A percentile compares a stretch with the other conserved stretches of the same genome.
Conservation (phyloP, 2,888 invertebrate species). For the Erebia epiphron region DNA sequence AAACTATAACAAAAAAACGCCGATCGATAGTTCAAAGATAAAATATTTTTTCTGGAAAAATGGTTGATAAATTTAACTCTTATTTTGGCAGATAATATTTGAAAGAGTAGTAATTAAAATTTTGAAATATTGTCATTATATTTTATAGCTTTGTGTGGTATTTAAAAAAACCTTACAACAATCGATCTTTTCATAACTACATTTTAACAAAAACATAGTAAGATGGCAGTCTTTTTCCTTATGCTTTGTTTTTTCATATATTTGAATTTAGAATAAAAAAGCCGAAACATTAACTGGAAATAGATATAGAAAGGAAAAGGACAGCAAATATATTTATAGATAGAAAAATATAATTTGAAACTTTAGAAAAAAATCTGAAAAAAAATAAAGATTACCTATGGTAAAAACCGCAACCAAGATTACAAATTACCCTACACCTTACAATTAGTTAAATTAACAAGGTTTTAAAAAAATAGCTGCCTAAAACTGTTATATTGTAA, state of each 20-base stretch:
- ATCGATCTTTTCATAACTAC: slow-evolving; percentile 13
- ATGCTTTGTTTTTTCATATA: slow-evolving; percentile 56
- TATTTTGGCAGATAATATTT: slow-evolving; percentile 1
- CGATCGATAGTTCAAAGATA: neutral
- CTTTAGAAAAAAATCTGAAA: neutral
- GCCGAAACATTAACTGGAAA: slow-evolving; percentile 9
- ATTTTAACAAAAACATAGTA: slow-evolving; percentile 47
- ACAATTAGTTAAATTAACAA: neutral
- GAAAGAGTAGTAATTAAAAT: too few relatives aligned
- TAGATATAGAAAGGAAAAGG: slow-evolving; percentile 50
- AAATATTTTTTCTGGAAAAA: neutral
- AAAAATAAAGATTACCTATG: slow-evolving; percentile 7
- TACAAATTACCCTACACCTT: slow-evolving; percentile 12
- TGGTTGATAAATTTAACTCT: neutral
- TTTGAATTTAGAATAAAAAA: slow-evolving; percentile 1
- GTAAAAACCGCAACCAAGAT: slow-evolving; percentile 18
- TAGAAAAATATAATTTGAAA: neutral
- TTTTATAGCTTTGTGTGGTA: too few relatives aligned
- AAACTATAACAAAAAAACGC: neutral
- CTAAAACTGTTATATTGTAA: neutral
- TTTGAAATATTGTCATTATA: too few relatives aligned
- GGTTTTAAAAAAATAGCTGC: slow-evolving; percentile 3
- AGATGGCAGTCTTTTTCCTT: slow-evolving; percentile 69
- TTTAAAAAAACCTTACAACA: slow-evolving; percentile 17
- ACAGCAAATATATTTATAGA: slow-evolving; percentile 38